Base-by-base conservation (phyloP, 2,888 invertebrate species). In the Ectropis crepuscularia region DNA sequence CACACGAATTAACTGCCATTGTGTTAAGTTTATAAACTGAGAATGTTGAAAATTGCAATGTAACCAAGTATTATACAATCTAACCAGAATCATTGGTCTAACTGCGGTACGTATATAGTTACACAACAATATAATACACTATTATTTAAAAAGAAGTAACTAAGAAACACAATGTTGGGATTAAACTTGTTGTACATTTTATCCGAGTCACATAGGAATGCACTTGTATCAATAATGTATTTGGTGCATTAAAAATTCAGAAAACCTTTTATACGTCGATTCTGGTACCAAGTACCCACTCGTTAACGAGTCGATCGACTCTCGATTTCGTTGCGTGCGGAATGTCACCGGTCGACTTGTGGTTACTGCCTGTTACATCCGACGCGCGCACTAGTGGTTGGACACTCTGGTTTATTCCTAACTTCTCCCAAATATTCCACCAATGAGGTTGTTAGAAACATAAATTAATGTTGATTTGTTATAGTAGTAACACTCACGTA, bases 291-390 rank as follows among this genome's bases (percentile, higher is more conserved):
- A 75, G 78, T 78, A 77, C 80, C 74, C 74, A 75, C 73, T 78
- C 74, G 79, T 70, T 79, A 65, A 78, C 78, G 76, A 79, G 77
- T 73, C 73, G 73, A 71, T 72, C 74, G 79, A 86, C 87, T 87
- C 87, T 87, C 86, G 81, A 75, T 87, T 86, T 86, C 87, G 77
- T 80, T 77, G 74, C 73, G 73, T 67, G 69, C 74, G 83, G 87
- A 86, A 86, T 86, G 85, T 83, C 84, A 76, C 81, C 78, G 77
- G 79, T 77, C 76, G 75, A 65, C 62, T 69, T 63, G 67, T 51
- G 66, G 66, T 66, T 64, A 66, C 65, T 11, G 61, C 55, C 46
- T 61, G 47, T 68, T 67, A 57, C 65, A 63, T 57, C 57, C 53
- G 53, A 57, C 45, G 55, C 47, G 57, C 59, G 57, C 42, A 53